Conservation (phyloP, 2,113 vertebrate genomes). For the Bombycilla garrulus region DNA sequence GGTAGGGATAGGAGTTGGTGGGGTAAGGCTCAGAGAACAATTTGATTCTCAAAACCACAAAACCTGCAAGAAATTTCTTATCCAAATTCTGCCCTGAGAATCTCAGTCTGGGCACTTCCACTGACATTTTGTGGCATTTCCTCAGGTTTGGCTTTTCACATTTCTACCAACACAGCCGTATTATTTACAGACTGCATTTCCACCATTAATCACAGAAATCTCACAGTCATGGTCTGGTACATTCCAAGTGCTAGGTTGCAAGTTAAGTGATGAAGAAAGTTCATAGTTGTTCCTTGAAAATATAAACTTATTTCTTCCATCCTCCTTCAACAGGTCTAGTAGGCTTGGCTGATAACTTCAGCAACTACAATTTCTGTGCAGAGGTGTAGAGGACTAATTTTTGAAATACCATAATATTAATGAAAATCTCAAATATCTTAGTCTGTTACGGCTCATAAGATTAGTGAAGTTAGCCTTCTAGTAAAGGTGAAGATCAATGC, state of each 20-base stretch:
- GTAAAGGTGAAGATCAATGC: not conserved
- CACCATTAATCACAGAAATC: not conserved
- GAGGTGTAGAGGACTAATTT: not conserved
- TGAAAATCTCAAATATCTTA: not conserved
- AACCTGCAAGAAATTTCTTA: not conserved
- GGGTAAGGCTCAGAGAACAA: not conserved
- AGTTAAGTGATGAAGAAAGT: not conserved
- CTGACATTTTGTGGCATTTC: not conserved
- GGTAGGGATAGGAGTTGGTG: not conserved
- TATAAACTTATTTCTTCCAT: not conserved
- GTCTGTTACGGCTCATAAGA: not conserved
- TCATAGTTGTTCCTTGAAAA: not conserved
- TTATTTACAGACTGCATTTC: not conserved
- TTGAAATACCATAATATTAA: not conserved
- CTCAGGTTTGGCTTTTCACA: not conserved
- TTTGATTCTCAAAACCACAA: not conserved
- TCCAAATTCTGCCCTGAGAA: not conserved
- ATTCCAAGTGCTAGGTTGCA: not conserved
- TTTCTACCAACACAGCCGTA: not conserved
- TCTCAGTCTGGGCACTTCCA: not conserved
- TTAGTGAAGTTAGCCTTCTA: not conserved
- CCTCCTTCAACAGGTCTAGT: not conserved
- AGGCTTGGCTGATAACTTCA: not conserved
- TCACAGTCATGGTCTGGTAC: not conserved
- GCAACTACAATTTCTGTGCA: not conserved